Base-by-base conservation (phyloP, 2,888 invertebrate species). In the Andrena haemorrhoa region DNA sequence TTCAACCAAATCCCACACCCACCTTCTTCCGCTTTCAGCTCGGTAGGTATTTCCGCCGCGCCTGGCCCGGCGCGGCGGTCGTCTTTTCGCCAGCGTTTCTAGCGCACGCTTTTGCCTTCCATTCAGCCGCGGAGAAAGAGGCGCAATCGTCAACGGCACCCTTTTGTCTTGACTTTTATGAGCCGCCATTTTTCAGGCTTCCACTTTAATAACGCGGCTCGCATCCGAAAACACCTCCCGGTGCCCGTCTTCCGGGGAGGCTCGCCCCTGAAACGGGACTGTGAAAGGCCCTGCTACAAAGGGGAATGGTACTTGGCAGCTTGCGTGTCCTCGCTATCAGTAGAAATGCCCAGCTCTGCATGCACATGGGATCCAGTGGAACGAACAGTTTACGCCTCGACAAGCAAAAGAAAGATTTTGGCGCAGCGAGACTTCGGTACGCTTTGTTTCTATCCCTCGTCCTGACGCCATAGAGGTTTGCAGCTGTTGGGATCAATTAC, bases 131-230 rank as follows among this genome's bases (percentile, higher is more conserved):
- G 8, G 3, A 56, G 64, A 72, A 60, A 68, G 51, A n/a, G 76
- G 76, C 65, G 86, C 86, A 86, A 91, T 91, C 86, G 86, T 84
- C 82, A 75, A 70, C 82, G 85, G 85, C 85, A 71, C 75, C 75
- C 86, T 89, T 90, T 90, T 90, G 89, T 91, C 89, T 85, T 73
- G 84, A 81, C 86, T 87, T 89, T 90, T 90, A 89, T 83, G 88
- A 85, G 87, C 87, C 87, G 84, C 83, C 87, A 87, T 89, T 90
- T 89, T 90, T 89, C 85, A 89, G 85, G 80, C 87, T 88, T 85
- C 85, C 84, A 79, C 86, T 89, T 90, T 90, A 90, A 90, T 90
- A 90, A 88, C 87, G 87, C 86, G 65, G 10, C 58, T 69, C 74
- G 78, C 66, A 75, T 82, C 82, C 78, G 70, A 81, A 83, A 86